Percentiles rank a stretch among this genome's conserved stretches.
Conservation (phyloP, 2,113 vertebrate species). For the Nothoprocta perdicaria region DNA sequence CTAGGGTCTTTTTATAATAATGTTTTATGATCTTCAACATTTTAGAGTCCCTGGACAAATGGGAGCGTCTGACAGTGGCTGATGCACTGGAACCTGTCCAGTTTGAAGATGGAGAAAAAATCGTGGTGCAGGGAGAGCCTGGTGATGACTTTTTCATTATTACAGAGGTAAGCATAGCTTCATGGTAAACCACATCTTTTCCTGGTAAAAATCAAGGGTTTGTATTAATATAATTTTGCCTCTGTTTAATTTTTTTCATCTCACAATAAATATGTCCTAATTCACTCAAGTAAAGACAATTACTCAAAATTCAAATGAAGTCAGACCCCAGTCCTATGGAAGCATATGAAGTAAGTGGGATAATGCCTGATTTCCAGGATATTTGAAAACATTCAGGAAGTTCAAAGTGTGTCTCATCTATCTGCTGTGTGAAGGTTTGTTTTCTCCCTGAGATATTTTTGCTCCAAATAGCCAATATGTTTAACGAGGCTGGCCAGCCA, state of each 20-base stretch:
- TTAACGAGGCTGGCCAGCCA: not conserved
- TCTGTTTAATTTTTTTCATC: constrained; percentile 5
- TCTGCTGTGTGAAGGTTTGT: not conserved
- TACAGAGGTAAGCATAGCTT: constrained; percentile 86
- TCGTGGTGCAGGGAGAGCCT: constrained; percentile 94
- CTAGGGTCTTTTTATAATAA: constrained; percentile 43
- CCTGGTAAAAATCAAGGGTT: constrained; percentile 23
- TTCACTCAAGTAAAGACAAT: not conserved
- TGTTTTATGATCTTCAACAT: constrained; percentile 18
- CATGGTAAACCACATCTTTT: not conserved
- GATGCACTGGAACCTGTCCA: constrained; percentile 94
- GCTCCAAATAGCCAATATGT: not conserved
- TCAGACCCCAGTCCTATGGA: constrained; percentile 9
- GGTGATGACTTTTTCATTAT: constrained; percentile 98
- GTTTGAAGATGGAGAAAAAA: constrained; percentile 97
- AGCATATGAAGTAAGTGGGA: not conserved
- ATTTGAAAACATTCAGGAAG: not conserved
- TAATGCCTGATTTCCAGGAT: not conserved
- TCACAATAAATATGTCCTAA: not conserved
- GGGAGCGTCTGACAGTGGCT: constrained; percentile 95
- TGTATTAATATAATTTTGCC: not conserved
- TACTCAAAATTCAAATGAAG: not conserved
- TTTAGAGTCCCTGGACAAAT: constrained; percentile 95
- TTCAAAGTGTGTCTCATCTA: constrained; percentile 11
- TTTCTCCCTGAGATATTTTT: not conserved